Evolutionary conservation across 2,113 vertebrate genomes (phyloP), one percentile per base, ranked within the genome.

Genomic region (Eptesicus fuscus): DNA sequence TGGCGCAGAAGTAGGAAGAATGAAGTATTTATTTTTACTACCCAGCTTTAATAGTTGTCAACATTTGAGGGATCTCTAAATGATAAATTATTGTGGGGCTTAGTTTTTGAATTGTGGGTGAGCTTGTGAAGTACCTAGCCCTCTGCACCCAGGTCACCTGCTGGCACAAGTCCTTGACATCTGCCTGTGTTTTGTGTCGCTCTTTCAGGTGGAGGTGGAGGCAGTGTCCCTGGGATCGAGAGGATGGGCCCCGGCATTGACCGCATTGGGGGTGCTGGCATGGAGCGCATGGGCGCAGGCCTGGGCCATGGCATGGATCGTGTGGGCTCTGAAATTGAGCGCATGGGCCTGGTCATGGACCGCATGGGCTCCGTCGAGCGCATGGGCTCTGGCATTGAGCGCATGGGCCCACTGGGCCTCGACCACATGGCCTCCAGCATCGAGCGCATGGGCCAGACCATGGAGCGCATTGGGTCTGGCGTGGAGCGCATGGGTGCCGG

Each of bases 311-410:
- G 99, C 37, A 99, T 99, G 98, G 99, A 99, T 86, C 98, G 99
- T 16, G 98, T 98, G 85, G 98, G 98, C 20, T 98, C 99, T 22
- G 99, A 99, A 14, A 99, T 99, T 80, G 99, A 99, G 94, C 98
- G 99, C 92, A 99, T 99, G 99, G 99, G 99, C 70, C 98, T 99
- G 2, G 98, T 99, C 93, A 98, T 99, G 98, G 99, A 99, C 93
- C 99, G 99, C n/a, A 99, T 99, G 98, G 98, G 98, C 96, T 98
- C 99, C 8, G 98, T 99, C 74, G 98, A 98, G 91, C 90, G 98
- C 20, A 98, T 99, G 98, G 98, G 98, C 17, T 97, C 98, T 0
- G 98, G 98, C 71, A 99, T 99, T 32, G 99, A 99, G 70, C 98
- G 99, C 7, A 99, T 99, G 98, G 97, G 98, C 3, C 99, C 99